These are phyloP conservation scores for Varecia variegata DNA, from an alignment of 2,797 vertebrate species.

Conservation along the genomic window DNA sequence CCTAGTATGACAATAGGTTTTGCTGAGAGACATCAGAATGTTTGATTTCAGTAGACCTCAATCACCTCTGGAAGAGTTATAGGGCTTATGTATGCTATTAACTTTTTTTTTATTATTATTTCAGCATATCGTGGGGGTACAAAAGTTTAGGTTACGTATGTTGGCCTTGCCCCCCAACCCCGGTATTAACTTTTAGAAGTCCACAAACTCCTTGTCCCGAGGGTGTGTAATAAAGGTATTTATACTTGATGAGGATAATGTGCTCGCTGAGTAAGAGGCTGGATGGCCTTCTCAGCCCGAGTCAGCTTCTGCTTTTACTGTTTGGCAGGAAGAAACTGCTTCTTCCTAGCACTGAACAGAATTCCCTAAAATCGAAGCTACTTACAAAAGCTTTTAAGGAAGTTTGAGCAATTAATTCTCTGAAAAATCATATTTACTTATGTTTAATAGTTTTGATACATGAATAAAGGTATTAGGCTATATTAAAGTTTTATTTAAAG, in stretches of 20 bases:
- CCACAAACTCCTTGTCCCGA: not conserved
- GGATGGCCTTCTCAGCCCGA: not conserved
- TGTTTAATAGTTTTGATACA: not conserved
- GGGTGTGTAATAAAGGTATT: not conserved
- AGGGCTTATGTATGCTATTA: not conserved
- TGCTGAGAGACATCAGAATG: not conserved
- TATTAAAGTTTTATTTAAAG: constrained; percentile 23
- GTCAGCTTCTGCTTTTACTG: not conserved
- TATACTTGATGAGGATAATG: not conserved
- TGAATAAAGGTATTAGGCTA: not conserved
- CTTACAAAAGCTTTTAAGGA: not conserved
- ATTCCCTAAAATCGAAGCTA: not conserved
- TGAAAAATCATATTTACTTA: not conserved
- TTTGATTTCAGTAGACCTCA: not conserved
- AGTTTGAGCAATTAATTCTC: not conserved
- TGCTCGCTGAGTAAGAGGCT: not conserved
- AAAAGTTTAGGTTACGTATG: too few relatives aligned
- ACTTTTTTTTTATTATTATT: not conserved
- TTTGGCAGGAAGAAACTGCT: not conserved
- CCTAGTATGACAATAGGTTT: not conserved
- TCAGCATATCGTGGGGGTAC: too few relatives aligned
- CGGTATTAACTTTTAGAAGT: not conserved
- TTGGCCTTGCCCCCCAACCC: too few relatives aligned
- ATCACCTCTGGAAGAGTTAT: not conserved
- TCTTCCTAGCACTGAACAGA: not conserved